Conservation (phyloP, 1,140 invertebrate species). For the Drosophila oshimai region DNA sequence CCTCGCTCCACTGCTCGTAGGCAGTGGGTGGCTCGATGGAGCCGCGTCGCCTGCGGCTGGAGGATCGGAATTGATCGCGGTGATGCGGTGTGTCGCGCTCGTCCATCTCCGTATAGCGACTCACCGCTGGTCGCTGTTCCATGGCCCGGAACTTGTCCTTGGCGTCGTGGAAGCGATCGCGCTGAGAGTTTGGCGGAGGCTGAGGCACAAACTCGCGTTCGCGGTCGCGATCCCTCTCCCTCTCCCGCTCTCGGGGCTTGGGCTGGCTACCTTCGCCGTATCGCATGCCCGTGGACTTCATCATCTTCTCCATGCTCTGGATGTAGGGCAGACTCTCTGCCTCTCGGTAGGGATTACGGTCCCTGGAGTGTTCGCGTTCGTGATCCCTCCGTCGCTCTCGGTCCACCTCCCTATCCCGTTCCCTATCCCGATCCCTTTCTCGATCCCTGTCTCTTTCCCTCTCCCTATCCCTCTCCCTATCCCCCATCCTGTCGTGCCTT, state of each 20-base stretch:
- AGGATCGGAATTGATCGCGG: slow-evolving; percentile 46
- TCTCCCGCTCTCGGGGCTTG: slow-evolving; percentile 20
- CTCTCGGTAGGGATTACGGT: slow-evolving; percentile 79
- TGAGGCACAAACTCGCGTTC: slow-evolving; percentile 4
- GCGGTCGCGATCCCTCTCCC: not conserved
- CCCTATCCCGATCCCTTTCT: slow-evolving; percentile 1
- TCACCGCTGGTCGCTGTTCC: slow-evolving; percentile 86
- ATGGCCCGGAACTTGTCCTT: slow-evolving; percentile 92
- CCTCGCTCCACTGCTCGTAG: slow-evolving; percentile 75
- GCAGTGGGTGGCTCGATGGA: slow-evolving; percentile 56
- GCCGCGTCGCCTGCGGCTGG: slow-evolving; percentile 57
- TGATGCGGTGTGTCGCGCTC: slow-evolving; percentile 46
- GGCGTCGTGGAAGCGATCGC: slow-evolving; percentile 87
- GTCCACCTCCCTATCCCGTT: slow-evolving; percentile 2
- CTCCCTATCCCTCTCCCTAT: not conserved
- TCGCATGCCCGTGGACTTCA: slow-evolving; percentile 79
- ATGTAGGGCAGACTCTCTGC: slow-evolving; percentile 81
- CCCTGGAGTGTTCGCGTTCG: slow-evolving; percentile 53
- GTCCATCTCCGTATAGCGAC: slow-evolving; percentile 83
- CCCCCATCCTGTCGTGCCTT: not conserved
- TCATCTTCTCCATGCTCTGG: slow-evolving; percentile 82
- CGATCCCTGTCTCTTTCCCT: not conserved
- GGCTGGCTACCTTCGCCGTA: slow-evolving; percentile 50
- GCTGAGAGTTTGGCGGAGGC: not conserved
- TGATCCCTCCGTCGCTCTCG: slow-evolving; percentile 32